Conservation (phyloP, 2,888 invertebrate genomes). For the Tortricodes alternella region DNA sequence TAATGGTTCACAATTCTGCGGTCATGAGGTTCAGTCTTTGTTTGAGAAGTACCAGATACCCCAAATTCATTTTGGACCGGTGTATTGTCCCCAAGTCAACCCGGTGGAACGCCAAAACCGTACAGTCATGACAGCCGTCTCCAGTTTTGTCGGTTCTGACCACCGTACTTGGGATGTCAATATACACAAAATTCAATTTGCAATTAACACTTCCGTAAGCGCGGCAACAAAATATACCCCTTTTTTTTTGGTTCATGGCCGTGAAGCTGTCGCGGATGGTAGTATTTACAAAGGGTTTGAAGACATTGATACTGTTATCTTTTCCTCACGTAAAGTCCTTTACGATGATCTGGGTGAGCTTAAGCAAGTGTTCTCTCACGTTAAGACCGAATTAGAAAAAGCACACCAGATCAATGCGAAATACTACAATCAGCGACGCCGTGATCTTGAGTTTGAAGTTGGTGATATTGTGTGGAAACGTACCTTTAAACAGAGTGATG, state of each 20-base stretch:
- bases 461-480: background rate
- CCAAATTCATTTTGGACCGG: background rate
- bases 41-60: constrained; percentile 6
- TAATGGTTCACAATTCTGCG: constrained; percentile 5
- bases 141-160: too few relatives aligned
- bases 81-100: background rate
- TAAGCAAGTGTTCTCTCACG: background rate
- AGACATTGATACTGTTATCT: background rate
- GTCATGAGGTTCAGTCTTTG: background rate
- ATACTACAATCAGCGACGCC: background rate
- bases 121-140: too few relatives aligned
- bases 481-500: background rate
- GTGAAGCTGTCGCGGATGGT: background rate
- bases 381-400: background rate
- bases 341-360: background rate
- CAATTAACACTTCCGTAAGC: background rate
- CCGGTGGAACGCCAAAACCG: background rate
- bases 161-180: too few relatives aligned
- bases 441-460: background rate
- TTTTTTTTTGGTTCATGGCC: background rate
- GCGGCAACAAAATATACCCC: background rate
- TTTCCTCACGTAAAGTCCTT: background rate
- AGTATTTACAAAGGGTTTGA: background rate
- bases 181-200: too few relatives aligned
- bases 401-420: background rate